Percentiles rank a stretch among this genome's conserved stretches.
Evolutionary conservation across 2,888 invertebrate genomes (phyloP).

Genomic region (Acheta domesticus): DNA sequence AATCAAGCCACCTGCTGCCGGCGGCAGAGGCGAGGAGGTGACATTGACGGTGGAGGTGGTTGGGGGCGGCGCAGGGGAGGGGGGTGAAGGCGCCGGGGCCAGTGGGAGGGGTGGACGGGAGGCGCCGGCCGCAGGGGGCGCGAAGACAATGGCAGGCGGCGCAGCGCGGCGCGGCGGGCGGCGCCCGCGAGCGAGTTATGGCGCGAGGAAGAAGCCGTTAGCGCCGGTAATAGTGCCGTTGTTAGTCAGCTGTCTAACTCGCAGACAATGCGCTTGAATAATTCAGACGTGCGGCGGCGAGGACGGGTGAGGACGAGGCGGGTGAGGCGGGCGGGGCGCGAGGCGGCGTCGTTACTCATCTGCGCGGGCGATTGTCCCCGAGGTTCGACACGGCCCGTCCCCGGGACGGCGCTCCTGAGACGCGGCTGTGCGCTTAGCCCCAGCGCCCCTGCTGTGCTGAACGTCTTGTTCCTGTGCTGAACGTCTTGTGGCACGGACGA

Average conservation of each 20-base stretch:
- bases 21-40: background rate
- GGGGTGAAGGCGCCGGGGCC: background rate
- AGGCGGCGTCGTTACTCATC: background rate
- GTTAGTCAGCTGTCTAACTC: constrained; percentile 9
- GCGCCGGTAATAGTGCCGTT: background rate
- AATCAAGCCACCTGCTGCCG: too few species aligned
- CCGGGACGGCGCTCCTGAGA: background rate
- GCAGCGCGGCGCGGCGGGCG: background rate
- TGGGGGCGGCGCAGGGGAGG: background rate
- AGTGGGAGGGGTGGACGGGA: background rate
- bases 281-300: background rate
- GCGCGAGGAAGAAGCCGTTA: background rate
- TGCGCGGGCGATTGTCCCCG: background rate
- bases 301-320: background rate
- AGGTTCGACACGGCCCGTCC: background rate
- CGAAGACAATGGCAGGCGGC: background rate
- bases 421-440: too few species aligned
- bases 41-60: background rate
- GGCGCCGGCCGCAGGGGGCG: background rate
- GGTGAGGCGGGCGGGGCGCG: background rate
- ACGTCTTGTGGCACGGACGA: too few species aligned
- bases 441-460: too few species aligned
- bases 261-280: background rate
- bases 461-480: too few species aligned
- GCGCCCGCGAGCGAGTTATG: background rate